Evolutionary conservation across 1,140 invertebrate genomes (phyloP), one percentile per base, ranked within the genome.

Genomic region (Metopolophium dirhodum): DNA sequence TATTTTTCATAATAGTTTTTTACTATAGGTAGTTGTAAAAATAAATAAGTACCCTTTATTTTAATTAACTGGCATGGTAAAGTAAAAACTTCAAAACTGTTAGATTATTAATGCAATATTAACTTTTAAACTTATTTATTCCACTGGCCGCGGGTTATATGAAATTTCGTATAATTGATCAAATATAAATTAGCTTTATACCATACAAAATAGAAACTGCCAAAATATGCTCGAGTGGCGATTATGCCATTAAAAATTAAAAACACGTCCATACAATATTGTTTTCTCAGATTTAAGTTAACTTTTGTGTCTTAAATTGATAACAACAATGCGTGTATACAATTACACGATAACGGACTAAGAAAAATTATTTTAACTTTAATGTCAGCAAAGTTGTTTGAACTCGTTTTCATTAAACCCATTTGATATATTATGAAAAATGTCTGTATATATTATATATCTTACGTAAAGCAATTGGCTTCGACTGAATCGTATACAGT

Each of bases 1-100:
- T 45, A 37, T 85, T 9, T 85, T 37, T 85, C 22, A 45, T 26
- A 26, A 85, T 85, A 11, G 37, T 85, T 26, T 41, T 41, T 96
- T 22, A 14, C 30, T 30, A 57, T 47, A 11, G 14, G 11, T 4
- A 30, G 30, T 18, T n/a, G n/a, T 77, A n/a, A 77, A 77, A 77
- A n/a, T n/a, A 18, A 77, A 77, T n/a, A 54, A 22, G 20, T 54
- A 77, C 61, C 30, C 30, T 68, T 7, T 77, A 77, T 77, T 77
- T 77, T 77, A 77, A 77, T 77, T 77, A 77, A 77, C 14, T n/a
- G 14, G 14, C 14, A 18, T 30, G n/a, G 18, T n/a, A 77, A 4
- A n/a, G 61, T 18, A n/a, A 18, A n/a, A 68, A 68, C 30, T 77
- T 77, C 0, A 77, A n/a, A n/a, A n/a, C 30, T n/a, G 11, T 77